Base-by-base conservation (phyloP, 2,888 invertebrate genomes). In the Cylindroiulus punctatus region DNA sequence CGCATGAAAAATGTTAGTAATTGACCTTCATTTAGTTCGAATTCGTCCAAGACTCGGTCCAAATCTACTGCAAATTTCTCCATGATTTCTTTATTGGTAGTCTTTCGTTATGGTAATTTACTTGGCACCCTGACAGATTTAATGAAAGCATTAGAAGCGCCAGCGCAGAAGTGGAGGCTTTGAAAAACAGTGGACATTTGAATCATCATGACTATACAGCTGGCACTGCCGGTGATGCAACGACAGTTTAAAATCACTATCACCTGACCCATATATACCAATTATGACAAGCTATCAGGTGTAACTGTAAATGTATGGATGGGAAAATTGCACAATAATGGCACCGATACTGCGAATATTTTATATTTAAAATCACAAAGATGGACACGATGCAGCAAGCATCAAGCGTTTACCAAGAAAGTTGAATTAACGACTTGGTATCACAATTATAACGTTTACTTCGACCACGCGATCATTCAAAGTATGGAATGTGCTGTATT, bases 1-100 rank as follows among this genome's bases (percentile, higher is more conserved):
- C 5, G 19, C 1, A 65, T 22, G 7, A 57, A 65, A 26, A 7
- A 10, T 8, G 1, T 22, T 10, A 8, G 52, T 47, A 85, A 86
- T 88, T 87, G 89, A 91, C 92, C 91, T 92, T 96, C 95, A 89
- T 93, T 94, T 89, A 94, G 93, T 91, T 96, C 96, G 90, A 96
- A 94, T 90, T 96, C 96, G 91, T 96, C 96, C 87, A 96, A 92
- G 88, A 96, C 95, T 92, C 95, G 95, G 91, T 96, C 96, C 90
- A 96, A 92, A 91, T 96, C 96, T 88, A 96, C 94, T 87, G 93
- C 92, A 89, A 93, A 93, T 89, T 93, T 93, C 90, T 93, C 93
- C 93, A 93, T 93, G n/a, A 42, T 81, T 36, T 30, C 7, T 10
- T 65, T 65, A 22, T 65, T 12, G n/a, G 4, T 65, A 10, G 22